Evolutionary conservation across 2,113 vertebrate species (phyloP).

Genomic region (Crotalus viridis): DNA sequence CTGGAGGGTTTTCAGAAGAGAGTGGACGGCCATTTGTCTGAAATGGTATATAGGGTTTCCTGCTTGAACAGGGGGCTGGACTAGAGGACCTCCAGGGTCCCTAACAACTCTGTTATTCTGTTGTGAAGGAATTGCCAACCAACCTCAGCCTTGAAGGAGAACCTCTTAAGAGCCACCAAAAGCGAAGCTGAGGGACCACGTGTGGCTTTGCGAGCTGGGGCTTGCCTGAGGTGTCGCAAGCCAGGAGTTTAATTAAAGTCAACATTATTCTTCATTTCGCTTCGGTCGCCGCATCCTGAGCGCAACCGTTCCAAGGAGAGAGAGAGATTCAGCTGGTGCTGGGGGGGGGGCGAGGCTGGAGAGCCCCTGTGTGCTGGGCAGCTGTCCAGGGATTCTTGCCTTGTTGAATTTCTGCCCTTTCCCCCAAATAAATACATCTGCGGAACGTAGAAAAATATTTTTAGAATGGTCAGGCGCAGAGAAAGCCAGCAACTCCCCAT

Average conservation of each 20-base stretch:
- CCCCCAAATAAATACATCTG: neutral
- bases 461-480: neutral
- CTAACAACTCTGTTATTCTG: neutral
- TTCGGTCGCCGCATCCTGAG: neutral
- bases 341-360: neutral
- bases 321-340: neutral
- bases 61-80: neutral
- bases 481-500: neutral
- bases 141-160: neutral
- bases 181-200: neutral
- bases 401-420: neutral
- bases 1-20: neutral
- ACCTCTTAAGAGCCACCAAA: neutral
- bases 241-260: neutral
- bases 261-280: neutral
- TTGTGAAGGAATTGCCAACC: neutral
- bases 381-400: neutral
- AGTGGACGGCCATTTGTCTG: neutral
- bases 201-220: neutral
- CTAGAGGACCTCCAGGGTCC: neutral
- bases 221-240: neutral
- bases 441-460: neutral
- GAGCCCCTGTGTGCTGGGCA: neutral
- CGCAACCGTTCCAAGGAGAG: neutral
- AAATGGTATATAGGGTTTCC: neutral